phyloP scores from a whole-genome alignment of 2,888 invertebrate genomes.

The Hypomecis atomaria region DNA sequence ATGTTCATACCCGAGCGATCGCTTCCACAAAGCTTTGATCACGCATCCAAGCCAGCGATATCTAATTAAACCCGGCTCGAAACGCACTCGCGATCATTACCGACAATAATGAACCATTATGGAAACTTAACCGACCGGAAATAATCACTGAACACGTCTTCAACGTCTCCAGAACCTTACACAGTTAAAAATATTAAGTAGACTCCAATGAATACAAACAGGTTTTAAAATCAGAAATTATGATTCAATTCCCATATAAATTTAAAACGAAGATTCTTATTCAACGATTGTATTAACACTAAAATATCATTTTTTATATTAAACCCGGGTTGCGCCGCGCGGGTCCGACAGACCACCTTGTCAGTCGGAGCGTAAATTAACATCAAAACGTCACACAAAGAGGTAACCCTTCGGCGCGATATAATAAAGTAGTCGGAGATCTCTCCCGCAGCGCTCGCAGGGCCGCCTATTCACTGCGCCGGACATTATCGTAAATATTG shows the following conservation, averaged over 20 bases:
- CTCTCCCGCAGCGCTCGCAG: slow-evolving; percentile 70
- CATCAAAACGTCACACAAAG: slow-evolving; percentile 79
- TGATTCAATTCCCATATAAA: slow-evolving; percentile 59
- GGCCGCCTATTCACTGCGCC: slow-evolving; percentile 72
- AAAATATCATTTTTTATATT: slow-evolving; percentile 71
- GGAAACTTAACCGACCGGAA: slow-evolving; percentile 35
- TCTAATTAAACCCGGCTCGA: slow-evolving; percentile 41
- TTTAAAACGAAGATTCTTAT: slow-evolving; percentile 57
- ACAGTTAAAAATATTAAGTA: not conserved
- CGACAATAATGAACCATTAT: slow-evolving; percentile 39
- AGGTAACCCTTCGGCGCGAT: slow-evolving; percentile 77
- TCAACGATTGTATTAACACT: slow-evolving; percentile 74
- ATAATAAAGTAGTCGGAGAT: slow-evolving; percentile 66
- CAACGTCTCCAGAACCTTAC: slow-evolving; percentile 14
- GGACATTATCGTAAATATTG: slow-evolving; percentile 84
- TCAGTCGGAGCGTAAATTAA: slow-evolving; percentile 72
- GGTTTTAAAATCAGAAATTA: slow-evolving; percentile 30
- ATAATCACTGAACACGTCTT: slow-evolving; percentile 38
- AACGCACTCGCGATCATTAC: slow-evolving; percentile 39
- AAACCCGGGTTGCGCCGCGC: slow-evolving; percentile 53
- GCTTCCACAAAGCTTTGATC: slow-evolving; percentile 43
- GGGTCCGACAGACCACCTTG: slow-evolving; percentile 75
- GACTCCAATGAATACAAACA: slow-evolving; percentile 24
- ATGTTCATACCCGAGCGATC: slow-evolving; percentile 36
- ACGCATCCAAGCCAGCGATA: slow-evolving; percentile 32